Conservation (phyloP, 2,113 vertebrate genomes). For the Naja naja region DNA sequence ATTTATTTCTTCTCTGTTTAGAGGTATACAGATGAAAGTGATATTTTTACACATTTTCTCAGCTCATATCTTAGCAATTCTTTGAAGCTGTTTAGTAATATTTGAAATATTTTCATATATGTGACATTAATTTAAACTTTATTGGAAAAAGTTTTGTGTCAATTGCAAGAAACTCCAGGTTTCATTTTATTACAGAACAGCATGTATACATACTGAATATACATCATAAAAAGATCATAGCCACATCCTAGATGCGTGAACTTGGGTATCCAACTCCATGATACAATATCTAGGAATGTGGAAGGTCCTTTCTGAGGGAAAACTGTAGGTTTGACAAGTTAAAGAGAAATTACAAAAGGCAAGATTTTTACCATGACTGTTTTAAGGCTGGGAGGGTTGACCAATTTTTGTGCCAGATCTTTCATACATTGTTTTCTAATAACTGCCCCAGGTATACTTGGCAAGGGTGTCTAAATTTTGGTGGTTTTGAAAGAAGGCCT, state of each 20-base stretch:
- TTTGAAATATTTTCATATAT: neutral
- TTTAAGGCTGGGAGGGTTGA: neutral
- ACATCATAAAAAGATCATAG: neutral
- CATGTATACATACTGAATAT: neutral
- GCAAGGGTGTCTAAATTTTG: neutral
- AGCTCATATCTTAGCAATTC: neutral
- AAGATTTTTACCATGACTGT: neutral
- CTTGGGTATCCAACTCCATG: neutral
- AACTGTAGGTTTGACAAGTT: neutral
- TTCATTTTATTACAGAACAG: neutral
- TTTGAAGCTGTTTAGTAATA: neutral
- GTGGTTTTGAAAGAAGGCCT: neutral
- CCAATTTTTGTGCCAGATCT: neutral
- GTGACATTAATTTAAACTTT: neutral
- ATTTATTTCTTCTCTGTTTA: slow-evolving; percentile 1
- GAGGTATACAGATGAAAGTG: neutral
- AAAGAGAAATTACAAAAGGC: neutral
- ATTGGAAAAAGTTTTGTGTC: neutral
- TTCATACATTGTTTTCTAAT: neutral
- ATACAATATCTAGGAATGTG: neutral
- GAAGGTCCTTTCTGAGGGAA: neutral
- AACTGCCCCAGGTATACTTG: neutral
- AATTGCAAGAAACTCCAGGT: neutral
- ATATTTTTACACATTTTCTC: neutral
- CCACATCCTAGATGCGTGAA: neutral